Percentiles rank a stretch among this genome's conserved stretches.
phyloP scores from a whole-genome alignment of 2,113 vertebrate genomes.

The Hippocampus comes region DNA sequence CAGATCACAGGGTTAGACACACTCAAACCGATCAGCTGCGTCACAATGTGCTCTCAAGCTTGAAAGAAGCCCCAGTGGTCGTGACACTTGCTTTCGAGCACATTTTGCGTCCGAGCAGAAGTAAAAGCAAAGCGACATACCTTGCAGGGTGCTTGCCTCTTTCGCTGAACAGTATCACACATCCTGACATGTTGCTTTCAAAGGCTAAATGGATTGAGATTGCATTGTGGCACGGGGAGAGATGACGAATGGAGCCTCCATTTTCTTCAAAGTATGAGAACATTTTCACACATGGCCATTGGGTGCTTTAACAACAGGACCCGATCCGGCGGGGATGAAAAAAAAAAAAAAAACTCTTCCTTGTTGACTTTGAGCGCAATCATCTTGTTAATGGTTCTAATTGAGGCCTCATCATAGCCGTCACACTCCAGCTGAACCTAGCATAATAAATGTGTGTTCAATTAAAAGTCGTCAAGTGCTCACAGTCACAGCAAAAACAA shows the following conservation, averaged over 20 bases:
- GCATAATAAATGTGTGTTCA: slow-evolving; percentile 66
- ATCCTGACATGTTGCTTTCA: slow-evolving; percentile 42
- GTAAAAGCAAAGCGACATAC: slow-evolving; percentile 47
- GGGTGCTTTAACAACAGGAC: slow-evolving; percentile 38
- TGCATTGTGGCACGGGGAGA: slow-evolving; percentile 49
- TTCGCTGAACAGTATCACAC: slow-evolving; percentile 37
- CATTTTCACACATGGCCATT: slow-evolving; percentile 50
- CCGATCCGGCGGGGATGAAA: slow-evolving; percentile 6
- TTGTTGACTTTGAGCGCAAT: slow-evolving; percentile 50
- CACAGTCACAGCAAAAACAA: slow-evolving; percentile 64
- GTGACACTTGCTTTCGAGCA: slow-evolving; percentile 42
- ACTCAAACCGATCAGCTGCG: slow-evolving; percentile 67
- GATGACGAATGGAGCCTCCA: slow-evolving; percentile 38
- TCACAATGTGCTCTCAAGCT: slow-evolving; percentile 53
- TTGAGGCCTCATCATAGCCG: slow-evolving; percentile 60
- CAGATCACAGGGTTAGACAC: slow-evolving; percentile 72
- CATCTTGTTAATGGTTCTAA: slow-evolving; percentile 65
- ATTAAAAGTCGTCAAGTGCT: slow-evolving; percentile 61
- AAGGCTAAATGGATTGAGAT: slow-evolving; percentile 53
- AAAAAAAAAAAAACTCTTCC: neutral
- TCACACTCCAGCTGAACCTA: slow-evolving; percentile 62
- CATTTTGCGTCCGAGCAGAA: slow-evolving; percentile 53
- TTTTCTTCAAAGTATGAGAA: slow-evolving; percentile 36
- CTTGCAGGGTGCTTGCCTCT: slow-evolving; percentile 35
- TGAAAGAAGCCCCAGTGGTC: slow-evolving; percentile 53